These are phyloP conservation scores for Lasioglossum figueresi DNA, from an alignment of 2,888 invertebrate species.

Conservation along the genomic window DNA sequence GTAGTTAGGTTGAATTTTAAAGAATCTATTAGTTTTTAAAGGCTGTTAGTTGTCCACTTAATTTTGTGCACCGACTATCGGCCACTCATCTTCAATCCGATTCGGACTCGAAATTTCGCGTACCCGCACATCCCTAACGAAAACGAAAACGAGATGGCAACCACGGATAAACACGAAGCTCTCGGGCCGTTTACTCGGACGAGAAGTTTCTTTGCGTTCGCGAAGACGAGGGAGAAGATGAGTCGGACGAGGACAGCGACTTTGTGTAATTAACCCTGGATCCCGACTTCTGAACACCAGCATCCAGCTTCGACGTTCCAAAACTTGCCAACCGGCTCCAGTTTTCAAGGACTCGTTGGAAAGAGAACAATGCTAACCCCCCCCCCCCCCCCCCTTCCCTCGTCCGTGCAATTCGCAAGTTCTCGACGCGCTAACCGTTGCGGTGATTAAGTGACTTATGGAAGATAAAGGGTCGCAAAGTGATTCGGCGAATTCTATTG, in stretches of 20 bases:
- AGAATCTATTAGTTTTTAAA: neutral
- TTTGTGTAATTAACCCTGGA: constrained; percentile 38
- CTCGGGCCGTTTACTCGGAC: neutral
- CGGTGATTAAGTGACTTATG: neutral
- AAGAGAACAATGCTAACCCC: neutral
- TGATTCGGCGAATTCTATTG: neutral
- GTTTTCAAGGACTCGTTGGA: constrained; percentile 34
- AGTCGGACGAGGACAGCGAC: neutral
- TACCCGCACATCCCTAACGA: neutral
- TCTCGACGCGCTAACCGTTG: constrained; percentile 10
- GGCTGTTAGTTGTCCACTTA: neutral
- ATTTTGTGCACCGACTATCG: neutral
- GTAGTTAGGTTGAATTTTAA: neutral
- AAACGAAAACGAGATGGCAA: neutral
- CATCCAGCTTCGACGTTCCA: constrained; percentile 21
- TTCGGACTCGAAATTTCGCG: neutral
- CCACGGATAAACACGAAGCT: constrained; percentile 1
- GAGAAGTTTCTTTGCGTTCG: neutral
- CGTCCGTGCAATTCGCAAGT: constrained; percentile 6
- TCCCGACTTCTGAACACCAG: constrained; percentile 16
- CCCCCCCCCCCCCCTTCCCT: neutral
- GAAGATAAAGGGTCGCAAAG: neutral
- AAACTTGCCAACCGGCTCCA: constrained; percentile 30
- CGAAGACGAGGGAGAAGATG: neutral
- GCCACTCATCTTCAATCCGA: neutral